Evolutionary conservation across 2,797 vertebrate species (phyloP), one percentile per base, ranked within the genome.

Genomic region (Fistularia tabacaria): DNA sequence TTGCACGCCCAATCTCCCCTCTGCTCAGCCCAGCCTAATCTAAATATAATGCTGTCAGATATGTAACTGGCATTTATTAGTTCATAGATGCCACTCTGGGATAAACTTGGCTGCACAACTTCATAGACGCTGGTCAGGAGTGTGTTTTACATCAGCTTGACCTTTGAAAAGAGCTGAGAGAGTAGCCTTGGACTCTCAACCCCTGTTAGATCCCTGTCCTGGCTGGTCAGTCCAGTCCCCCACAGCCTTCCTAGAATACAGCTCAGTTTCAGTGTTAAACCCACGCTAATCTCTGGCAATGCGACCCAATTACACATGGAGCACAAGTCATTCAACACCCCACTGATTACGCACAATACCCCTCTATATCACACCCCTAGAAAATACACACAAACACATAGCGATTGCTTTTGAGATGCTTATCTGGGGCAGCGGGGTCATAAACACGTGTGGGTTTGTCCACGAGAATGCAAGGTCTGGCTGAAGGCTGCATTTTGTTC

Each of bases 151-250:
- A 80, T 88, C 75, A 78, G 73, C 62, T 25, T 86, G 87, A 92
- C 88, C 88, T 90, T 57, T 89, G 49, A 81, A 75, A 90, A 87
- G 75, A 79, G 88, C 88, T 91, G 89, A 90, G 77, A 63, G 82
- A 65, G 78, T 80, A 68, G 65, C 76, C 61, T 79, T 83, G 41
- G 75, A 74, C 80, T 75, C 69, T 58, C 36, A 60, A 76, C 75
- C 64, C 65, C 69, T 14, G 7, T 14, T 25, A 60, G 72, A 67
- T 66, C 67, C 57, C 65, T 62, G 62, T 77, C 42, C 36, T 43
- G 63, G 62, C 61, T 49, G 64, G 25, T 25, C 25, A 25, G 59
- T 62, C 51, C 36, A 12, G 47, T 49, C 66, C 67, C 36, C 53
- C 53, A 45, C 59, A 57, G 83, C 73, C 73, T 89, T 88, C 76